Conservation (phyloP, 2,797 vertebrate species). For the Cichlasoma orientale region DNA sequence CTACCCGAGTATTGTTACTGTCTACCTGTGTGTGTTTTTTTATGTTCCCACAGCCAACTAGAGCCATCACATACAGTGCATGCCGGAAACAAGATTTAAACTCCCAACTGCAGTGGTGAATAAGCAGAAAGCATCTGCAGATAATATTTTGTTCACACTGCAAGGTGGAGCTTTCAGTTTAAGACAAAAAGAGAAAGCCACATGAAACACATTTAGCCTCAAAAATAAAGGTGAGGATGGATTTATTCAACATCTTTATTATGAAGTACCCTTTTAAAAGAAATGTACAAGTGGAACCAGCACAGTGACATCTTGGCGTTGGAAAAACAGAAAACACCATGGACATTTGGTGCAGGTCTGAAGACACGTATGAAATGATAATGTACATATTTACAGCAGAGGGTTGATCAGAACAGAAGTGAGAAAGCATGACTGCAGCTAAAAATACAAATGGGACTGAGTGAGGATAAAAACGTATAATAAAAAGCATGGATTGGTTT, state of each 20-base stretch:
- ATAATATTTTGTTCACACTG: too few relatives aligned
- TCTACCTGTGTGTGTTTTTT: neutral
- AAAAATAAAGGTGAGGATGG: neutral
- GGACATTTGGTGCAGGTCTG: slow-evolving; percentile 75
- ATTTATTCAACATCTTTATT: slow-evolving; percentile 90
- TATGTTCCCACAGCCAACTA: neutral
- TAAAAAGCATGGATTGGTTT: slow-evolving; percentile 74
- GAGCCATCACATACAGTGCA: neutral
- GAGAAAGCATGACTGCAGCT: slow-evolving; percentile 65
- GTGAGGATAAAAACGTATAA: slow-evolving; percentile 44
- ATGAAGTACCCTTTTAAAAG: slow-evolving; percentile 96
- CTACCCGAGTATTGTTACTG: neutral
- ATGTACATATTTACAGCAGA: slow-evolving; percentile 95
- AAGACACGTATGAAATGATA: slow-evolving; percentile 82
- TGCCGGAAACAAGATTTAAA: neutral
- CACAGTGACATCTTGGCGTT: slow-evolving; percentile 83
- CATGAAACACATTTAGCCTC: neutral
- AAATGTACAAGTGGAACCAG: slow-evolving; percentile 91
- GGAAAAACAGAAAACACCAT: slow-evolving; percentile 73
- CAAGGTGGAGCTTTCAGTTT: neutral
- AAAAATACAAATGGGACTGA: slow-evolving; percentile 66
- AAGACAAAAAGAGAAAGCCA: neutral
- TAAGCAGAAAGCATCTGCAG: neutral
- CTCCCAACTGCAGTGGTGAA: neutral
- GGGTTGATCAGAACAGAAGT: slow-evolving; percentile 69